Evolutionary conservation across 1,140 invertebrate genomes (phyloP), one percentile per base, ranked within the genome.

Genomic region (Polypedilum vanderplanki): DNA sequence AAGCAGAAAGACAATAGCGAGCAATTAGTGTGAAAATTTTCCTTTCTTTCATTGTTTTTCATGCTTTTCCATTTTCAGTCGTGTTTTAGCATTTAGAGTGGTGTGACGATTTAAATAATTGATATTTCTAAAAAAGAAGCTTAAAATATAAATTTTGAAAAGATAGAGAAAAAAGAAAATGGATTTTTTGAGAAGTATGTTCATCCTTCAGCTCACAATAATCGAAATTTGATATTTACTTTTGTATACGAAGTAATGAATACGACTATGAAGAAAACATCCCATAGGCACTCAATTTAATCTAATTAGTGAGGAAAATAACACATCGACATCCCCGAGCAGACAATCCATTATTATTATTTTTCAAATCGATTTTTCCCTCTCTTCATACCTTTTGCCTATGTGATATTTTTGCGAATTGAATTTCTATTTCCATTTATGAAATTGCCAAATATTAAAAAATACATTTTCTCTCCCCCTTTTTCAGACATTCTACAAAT

Each of bases 401-500:
- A 33, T 33, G 24, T 33, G 24, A 33, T 33, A 33, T 57, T 57
- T 57, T 57, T 57, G 12, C 46, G 15, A 12, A n/a, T 57, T n/a
- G 12, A 57, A 57, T 57, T 57, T 57, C 46, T n/a, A 57, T 57
- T 46, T 57, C 15, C 46, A 57, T 57, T 57, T n/a, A 57, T 9
- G 9, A 12, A 12, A 12, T 46, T 46, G 12, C 46, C 4, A 57
- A 15, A 57, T 57, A 70, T 20, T 70, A 8, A 18, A 20, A 67
- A 70, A 70, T 15, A 67, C 15, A 70, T 20, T 70, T 70, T n/a
- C n/a, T n/a, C n/a, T n/a, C 20, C 17, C 20, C 20, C 18, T 20
- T 70, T 70, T 70, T 17, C 20, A 70, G 65, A 70, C 65, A 18
- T 70, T n/a, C 10, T 70, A 18, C 65, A 18, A 70, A 10, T 70